A percentile compares a stretch with the other conserved stretches of the same genome.
These are phyloP conservation scores for Theretra japonica DNA, from an alignment of 2,888 invertebrate genomes.

Conservation along the genomic window DNA sequence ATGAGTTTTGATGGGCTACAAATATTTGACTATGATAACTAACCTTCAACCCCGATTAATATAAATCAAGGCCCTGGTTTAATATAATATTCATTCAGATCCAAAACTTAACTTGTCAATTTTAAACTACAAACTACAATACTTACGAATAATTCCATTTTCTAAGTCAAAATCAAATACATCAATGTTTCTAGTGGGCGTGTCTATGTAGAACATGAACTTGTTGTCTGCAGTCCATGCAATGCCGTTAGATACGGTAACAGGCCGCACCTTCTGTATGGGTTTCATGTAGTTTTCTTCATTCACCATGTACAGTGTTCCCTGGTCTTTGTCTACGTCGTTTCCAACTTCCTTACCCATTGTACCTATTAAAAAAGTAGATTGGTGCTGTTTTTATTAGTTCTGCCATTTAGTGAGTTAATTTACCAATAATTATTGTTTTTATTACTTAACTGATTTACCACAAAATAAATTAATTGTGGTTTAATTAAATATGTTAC, in stretches of 20 bases:
- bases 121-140: conserved; percentile 10
- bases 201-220: conserved; percentile 92
- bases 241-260: conserved; percentile 91
- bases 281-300: conserved; percentile 65
- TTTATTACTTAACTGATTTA: too few species aligned
- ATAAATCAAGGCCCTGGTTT: too few species aligned
- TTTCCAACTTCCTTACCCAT: conserved; percentile 85
- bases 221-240: conserved; percentile 89
- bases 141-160: conserved; percentile 86
- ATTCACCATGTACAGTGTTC: conserved; percentile 84
- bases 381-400: background rate
- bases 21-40: too few species aligned
- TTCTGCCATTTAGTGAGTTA: too few species aligned
- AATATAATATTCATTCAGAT: background rate
- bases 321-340: conserved; percentile 79
- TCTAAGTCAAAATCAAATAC: conserved; percentile 88
- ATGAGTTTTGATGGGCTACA: too few species aligned
- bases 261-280: conserved; percentile 69
- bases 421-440: too few species aligned
- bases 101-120: background rate
- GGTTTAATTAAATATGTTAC: too few species aligned
- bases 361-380: conserved; percentile 76
- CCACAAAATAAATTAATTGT: too few species aligned
- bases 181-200: conserved; percentile 86
- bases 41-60: too few species aligned